phyloP scores from a whole-genome alignment of 2,888 invertebrate genomes.

The Cephus rjabovi region DNA sequence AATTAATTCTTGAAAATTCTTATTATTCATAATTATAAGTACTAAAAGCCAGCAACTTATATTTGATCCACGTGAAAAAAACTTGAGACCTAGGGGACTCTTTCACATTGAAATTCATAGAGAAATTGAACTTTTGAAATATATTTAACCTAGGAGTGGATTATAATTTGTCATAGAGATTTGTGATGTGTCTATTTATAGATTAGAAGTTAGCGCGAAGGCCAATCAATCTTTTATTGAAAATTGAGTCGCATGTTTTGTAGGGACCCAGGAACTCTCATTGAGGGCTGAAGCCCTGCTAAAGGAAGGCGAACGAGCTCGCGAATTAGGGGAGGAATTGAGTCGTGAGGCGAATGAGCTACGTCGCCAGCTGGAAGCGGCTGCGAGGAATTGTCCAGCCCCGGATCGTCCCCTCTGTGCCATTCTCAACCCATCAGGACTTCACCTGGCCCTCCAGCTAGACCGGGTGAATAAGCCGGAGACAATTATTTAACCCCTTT shows the following conservation, averaged over 20 bases:
- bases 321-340: conserved; percentile 69
- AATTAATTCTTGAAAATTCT: neutral
- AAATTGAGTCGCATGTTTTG: conserved; percentile 29
- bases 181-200: neutral
- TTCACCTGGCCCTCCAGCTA: conserved; percentile 74
- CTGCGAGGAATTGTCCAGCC: conserved; percentile 75
- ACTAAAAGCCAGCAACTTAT: neutral
- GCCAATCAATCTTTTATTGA: neutral
- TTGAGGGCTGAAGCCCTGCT: conserved; percentile 71
- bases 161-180: neutral
- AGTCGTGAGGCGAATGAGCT: conserved; percentile 73
- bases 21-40: neutral
- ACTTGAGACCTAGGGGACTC: neutral
- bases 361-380: conserved; percentile 71
- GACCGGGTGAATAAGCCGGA: conserved; percentile 69
- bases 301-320: conserved; percentile 71
- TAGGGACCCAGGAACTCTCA: conserved; percentile 73
- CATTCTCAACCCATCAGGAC: conserved; percentile 78
- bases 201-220: neutral
- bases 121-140: neutral
- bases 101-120: neutral
- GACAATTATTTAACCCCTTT: conserved; percentile 26
- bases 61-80: neutral
- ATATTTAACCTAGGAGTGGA: neutral
- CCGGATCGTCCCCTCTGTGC: conserved; percentile 82